Conservation (phyloP, 2,888 invertebrate genomes). For the Seladonia tumulorum region DNA sequence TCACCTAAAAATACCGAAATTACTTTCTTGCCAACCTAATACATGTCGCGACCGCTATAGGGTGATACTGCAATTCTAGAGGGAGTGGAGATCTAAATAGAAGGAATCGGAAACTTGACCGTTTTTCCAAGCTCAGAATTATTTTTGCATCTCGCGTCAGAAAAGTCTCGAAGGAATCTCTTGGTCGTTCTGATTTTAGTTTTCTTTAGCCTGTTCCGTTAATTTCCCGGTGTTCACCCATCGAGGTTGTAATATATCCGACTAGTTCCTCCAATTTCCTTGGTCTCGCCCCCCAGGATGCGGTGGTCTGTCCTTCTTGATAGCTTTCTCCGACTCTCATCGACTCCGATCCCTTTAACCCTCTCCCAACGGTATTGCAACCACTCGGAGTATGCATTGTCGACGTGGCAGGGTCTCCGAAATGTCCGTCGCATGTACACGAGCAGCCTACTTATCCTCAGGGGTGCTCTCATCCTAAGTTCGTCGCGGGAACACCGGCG, state of each 20-base stretch:
- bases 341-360: not conserved
- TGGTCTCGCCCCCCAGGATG: not conserved
- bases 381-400: slow-evolving; percentile 49
- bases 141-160: too few species aligned
- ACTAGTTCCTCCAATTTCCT: not conserved
- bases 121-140: too few species aligned
- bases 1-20: too few species aligned
- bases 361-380: slow-evolving; percentile 56
- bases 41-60: too few species aligned
- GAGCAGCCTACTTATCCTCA: slow-evolving; percentile 41
- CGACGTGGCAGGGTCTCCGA: slow-evolving; percentile 29
- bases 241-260: not conserved
- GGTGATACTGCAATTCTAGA: too few species aligned
- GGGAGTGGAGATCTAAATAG: too few species aligned
- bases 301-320: slow-evolving; percentile 3
- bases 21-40: too few species aligned
- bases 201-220: not conserved
- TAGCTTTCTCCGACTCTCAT: not conserved
- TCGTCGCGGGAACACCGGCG: slow-evolving; percentile 41
- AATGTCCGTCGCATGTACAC: slow-evolving; percentile 43
- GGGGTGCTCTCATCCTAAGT: slow-evolving; percentile 33
- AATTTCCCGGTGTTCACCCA: not conserved
- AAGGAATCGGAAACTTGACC: too few species aligned
- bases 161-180: too few species aligned
- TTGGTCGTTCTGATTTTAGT: not conserved